Conservation (phyloP, 2,797 vertebrate species). For the Myripristis jacobus region DNA sequence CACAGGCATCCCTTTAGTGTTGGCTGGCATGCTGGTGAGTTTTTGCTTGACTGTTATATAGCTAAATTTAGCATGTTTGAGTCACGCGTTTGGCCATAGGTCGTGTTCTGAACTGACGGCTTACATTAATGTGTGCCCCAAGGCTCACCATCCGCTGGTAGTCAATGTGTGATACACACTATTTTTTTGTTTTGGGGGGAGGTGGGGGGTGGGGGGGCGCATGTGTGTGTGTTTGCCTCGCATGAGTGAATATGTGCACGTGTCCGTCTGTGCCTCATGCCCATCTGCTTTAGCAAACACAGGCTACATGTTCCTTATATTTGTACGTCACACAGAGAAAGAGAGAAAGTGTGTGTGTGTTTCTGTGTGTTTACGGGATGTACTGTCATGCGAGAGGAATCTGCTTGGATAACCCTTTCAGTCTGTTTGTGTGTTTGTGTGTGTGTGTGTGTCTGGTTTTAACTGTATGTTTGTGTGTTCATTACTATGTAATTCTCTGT, state of each 20-base stretch:
- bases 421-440: conserved; percentile 14
- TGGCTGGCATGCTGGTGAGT: conserved; percentile 67
- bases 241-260: conserved; percentile 70
- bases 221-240: conserved; percentile 22
- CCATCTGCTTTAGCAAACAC: conserved; percentile 69
- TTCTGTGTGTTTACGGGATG: conserved; percentile 45
- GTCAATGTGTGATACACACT: conserved; percentile 56
- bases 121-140: conserved; percentile 74
- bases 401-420: conserved; percentile 40
- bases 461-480: conserved; percentile 27
- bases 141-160: conserved; percentile 67
- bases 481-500: background rate
- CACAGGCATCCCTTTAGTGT: conserved; percentile 70
- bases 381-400: conserved; percentile 56
- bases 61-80: conserved; percentile 75
- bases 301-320: conserved; percentile 47
- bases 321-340: conserved; percentile 28
- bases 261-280: conserved; percentile 63
- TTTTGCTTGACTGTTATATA: conserved; percentile 63
- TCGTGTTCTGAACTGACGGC: conserved; percentile 70
- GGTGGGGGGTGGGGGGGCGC: conserved; percentile 1
- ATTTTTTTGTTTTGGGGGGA: background rate
- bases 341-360: conserved; percentile 1
- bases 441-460: conserved; percentile 24
- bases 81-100: conserved; percentile 75